These are phyloP conservation scores for Ciconia stormi DNA, from an alignment of 2,113 vertebrate genomes.

Conservation along the genomic window DNA sequence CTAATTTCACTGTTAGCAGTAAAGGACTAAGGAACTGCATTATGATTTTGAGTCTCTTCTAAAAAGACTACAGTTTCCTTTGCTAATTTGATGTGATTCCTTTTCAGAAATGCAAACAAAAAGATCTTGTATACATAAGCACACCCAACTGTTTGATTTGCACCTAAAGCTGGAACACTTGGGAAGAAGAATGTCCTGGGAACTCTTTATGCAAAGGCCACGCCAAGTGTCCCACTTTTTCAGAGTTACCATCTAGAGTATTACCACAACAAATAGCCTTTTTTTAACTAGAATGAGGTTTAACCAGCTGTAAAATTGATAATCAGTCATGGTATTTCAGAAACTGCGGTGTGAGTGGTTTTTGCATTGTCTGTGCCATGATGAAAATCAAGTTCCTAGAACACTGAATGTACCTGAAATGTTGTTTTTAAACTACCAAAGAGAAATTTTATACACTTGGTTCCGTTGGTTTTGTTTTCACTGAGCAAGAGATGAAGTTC, in stretches of 20 bases:
- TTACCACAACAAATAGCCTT: constrained; percentile 50
- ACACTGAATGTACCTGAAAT: background rate
- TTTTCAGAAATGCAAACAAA: constrained; percentile 9
- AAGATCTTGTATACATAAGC: background rate
- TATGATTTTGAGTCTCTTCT: background rate
- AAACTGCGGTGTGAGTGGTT: constrained; percentile 16
- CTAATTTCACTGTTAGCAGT: background rate
- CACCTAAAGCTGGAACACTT: background rate
- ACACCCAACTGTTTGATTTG: constrained; percentile 19
- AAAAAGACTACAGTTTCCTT: background rate
- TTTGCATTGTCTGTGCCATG: background rate
- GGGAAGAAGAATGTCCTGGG: constrained; percentile 26
- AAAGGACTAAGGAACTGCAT: background rate
- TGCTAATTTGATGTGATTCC: background rate
- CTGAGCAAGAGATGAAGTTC: background rate
- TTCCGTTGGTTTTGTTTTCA: background rate
- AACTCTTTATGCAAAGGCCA: constrained; percentile 21
- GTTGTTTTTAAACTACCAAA: background rate
- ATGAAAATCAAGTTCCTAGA: background rate
- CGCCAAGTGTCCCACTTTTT: constrained; percentile 54
- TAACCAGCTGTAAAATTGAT: constrained; percentile 63
- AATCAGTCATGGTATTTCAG: constrained; percentile 46
- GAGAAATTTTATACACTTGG: background rate
- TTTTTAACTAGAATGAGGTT: constrained; percentile 41
- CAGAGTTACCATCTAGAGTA: constrained; percentile 1